Base-by-base conservation (phyloP, 2,797 vertebrate genomes). In the Pteropus rufus region DNA sequence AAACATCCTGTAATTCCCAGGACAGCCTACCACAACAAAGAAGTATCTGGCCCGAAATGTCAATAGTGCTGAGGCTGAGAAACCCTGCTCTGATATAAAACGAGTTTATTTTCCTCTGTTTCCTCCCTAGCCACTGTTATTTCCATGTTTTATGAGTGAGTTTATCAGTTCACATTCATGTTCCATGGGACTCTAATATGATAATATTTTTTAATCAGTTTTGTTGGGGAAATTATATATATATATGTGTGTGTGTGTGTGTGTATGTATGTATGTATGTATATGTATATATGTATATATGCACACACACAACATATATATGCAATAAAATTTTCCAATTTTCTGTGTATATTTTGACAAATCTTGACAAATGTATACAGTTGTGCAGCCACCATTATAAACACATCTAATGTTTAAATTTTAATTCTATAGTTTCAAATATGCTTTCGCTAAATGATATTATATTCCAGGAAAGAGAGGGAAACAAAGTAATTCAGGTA, bases 401-500 rank as follows among this genome's bases (percentile, higher is more conserved):
- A 23, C 34, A 26, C 41, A 21, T 80, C 82, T 89, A 94, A 77
- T 73, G 36, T 84, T 92, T 69, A 70, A 5, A 52, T 88, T 92
- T 90, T 83, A 77, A 76, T 87, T 94, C 10, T 90, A 7, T 84
- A 87, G 21, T 81, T 93, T 95, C 54, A 94, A 77, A 70, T 94
- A 75, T 67, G 12, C 12, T 21, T 84, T 87, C 21, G 54, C 73
- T 60, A 95, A 91, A 83, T 92, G 58, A 54, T 44, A 60, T 56
- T 87, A 23, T 92, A 65, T 92, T 92, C 21, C n/a, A 95, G 36
- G 34, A 64, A 21, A 90, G 60, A 90, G 60, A 92, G 83, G 41
- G 67, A 88, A 62, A 88, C 34, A 49, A 91, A 82, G 36, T 91
- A 96, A 54, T 95, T 88, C 41, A 58, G 39, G 54, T 56, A 88